Evolutionary conservation across 2,797 vertebrate species (phyloP).

Genomic region (Okamejei kenojei): DNA sequence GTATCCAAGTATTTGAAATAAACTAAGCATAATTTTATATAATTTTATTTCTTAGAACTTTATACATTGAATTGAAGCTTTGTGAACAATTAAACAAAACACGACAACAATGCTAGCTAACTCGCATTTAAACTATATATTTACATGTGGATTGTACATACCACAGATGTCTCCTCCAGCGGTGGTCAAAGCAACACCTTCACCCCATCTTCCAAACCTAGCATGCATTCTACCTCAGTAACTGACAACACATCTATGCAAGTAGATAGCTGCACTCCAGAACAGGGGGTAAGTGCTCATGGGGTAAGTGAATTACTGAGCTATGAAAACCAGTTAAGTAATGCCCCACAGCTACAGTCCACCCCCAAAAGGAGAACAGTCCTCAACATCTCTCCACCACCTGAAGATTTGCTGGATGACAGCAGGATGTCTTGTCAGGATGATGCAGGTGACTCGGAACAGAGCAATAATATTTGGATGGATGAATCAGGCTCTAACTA

Average conservation of each 20-base stretch:
- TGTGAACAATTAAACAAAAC: slow-evolving; percentile 61
- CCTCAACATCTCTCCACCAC: slow-evolving; percentile 94
- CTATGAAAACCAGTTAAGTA: slow-evolving; percentile 47
- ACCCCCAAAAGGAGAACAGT: slow-evolving; percentile 88
- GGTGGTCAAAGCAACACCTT: slow-evolving; percentile 97
- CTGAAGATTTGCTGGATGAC: slow-evolving; percentile 92
- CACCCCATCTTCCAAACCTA: slow-evolving; percentile 90
- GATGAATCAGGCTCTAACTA: slow-evolving; percentile 97
- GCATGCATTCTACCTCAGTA: slow-evolving; percentile 80
- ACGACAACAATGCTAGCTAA: slow-evolving; percentile 83
- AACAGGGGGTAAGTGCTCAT: slow-evolving; percentile 60
- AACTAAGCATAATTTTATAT: background rate
- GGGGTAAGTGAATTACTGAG: slow-evolving; percentile 64
- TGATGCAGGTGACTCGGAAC: slow-evolving; percentile 84
- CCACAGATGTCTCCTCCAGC: slow-evolving; percentile 98
- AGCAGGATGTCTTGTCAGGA: slow-evolving; percentile 96
- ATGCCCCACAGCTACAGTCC: slow-evolving; percentile 73
- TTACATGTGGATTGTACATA: slow-evolving; percentile 86
- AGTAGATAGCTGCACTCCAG: slow-evolving; percentile 73
- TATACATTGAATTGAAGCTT: slow-evolving; percentile 46
- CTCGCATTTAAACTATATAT: slow-evolving; percentile 65
- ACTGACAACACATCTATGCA: slow-evolving; percentile 79
- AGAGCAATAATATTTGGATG: slow-evolving; percentile 97
- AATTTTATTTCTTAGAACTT: slow-evolving; percentile 27
- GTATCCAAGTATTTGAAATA: slow-evolving; percentile 41